Conservation (phyloP, 2,113 vertebrate genomes). For the Dipodomys stephensi region DNA sequence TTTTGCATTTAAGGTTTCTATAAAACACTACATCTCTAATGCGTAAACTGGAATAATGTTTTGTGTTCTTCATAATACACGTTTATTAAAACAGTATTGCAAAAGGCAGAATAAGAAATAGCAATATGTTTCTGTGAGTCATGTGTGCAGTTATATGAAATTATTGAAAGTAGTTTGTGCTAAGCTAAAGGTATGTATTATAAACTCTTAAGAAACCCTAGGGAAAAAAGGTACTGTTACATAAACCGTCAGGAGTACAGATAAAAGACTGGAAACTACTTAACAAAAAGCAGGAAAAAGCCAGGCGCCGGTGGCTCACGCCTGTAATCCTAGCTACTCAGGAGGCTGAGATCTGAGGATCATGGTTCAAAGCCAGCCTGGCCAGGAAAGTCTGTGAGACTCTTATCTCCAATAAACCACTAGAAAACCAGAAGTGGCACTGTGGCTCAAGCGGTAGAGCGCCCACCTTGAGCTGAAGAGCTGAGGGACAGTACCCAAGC, state of each 20-base stretch:
- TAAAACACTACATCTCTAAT: neutral
- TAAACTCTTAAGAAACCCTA: neutral
- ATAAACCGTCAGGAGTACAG: neutral
- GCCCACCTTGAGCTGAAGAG: no score
- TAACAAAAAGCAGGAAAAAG: neutral
- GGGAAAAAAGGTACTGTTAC: neutral
- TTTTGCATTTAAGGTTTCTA: neutral
- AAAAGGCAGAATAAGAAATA: neutral
- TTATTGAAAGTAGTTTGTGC: neutral
- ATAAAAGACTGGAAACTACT: neutral
- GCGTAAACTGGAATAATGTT: neutral
- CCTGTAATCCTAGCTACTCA: no score
- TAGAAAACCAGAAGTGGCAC: no score
- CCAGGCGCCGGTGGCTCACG: no score
- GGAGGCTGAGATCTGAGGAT: no score
- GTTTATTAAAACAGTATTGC: neutral
- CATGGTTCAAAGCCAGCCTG: no score
- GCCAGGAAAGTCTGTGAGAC: no score
- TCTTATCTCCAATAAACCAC: no score
- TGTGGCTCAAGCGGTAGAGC: no score
- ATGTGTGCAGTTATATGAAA: neutral
- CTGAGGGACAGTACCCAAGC: no score
- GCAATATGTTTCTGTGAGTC: neutral
- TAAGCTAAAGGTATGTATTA: neutral
- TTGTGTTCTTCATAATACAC: neutral